These are phyloP conservation scores for Ceriagrion tenellum DNA, from an alignment of 2,888 invertebrate species.

Conservation along the genomic window DNA sequence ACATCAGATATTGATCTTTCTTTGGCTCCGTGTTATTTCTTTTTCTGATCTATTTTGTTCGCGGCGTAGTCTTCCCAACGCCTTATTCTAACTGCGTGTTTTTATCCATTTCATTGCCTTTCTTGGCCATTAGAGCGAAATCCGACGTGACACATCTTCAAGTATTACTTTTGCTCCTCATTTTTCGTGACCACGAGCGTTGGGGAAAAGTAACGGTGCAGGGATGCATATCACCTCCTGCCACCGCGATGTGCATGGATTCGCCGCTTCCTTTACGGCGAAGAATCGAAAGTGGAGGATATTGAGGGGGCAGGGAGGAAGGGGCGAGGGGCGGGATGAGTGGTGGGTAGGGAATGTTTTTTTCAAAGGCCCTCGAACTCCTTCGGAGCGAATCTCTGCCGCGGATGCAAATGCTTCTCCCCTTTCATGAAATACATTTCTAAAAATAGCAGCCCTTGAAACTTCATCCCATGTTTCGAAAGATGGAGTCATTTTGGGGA, in stretches of 20 bases:
- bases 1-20: no score
- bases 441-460: background rate
- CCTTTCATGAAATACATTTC: background rate
- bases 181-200: background rate
- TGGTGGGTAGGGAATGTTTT: background rate
- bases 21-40: no score
- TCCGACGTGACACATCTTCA: background rate
- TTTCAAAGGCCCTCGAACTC: background rate
- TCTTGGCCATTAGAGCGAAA: background rate
- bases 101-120: background rate
- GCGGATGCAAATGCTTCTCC: background rate
- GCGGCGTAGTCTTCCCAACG: no score
- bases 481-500: background rate
- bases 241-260: background rate
- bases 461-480: background rate
- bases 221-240: no score
- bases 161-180: background rate
- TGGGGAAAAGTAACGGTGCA: no score
- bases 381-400: background rate
- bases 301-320: background rate
- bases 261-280: background rate
- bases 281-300: background rate
- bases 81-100: background rate
- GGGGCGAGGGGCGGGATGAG: no score
- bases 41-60: no score